A percentile compares a stretch with the other conserved stretches of the same genome.
These are phyloP conservation scores for Azorinus chamasolen DNA, from an alignment of 2,888 invertebrate species.

Conservation along the genomic window DNA sequence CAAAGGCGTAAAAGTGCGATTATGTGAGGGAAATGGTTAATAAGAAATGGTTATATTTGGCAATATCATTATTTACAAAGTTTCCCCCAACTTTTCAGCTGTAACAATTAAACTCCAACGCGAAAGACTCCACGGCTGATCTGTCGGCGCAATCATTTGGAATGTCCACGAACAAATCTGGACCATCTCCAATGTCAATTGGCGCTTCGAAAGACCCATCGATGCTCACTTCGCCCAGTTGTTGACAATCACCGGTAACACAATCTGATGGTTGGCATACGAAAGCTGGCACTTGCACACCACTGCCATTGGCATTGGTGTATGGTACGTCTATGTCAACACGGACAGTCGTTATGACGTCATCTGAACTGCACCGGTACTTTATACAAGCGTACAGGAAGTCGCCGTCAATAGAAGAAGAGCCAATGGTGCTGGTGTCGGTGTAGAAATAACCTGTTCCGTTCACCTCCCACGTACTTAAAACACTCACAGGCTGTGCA, in stretches of 20 bases:
- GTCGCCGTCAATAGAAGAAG: not conserved
- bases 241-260: not conserved
- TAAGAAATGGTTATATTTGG: too few relatives aligned
- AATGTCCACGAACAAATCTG: slow-evolving; percentile 4
- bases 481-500: slow-evolving; percentile 5
- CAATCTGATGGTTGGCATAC: too few relatives aligned
- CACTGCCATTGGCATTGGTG: too few relatives aligned
- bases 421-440: slow-evolving; percentile 1
- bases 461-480: slow-evolving; percentile 21
- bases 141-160: not conserved
- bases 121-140: too few relatives aligned
- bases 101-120: too few relatives aligned
- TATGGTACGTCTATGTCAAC: too few relatives aligned
- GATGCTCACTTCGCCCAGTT: not conserved
- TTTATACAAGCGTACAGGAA: slow-evolving; percentile 22
- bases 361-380: slow-evolving; percentile 28
- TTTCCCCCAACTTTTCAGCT: too few relatives aligned
- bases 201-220: slow-evolving; percentile 10
- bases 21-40: too few relatives aligned
- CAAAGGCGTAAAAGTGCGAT: too few relatives aligned
- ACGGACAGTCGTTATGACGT: slow-evolving; percentile 28
- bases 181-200: not conserved
- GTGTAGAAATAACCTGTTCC: slow-evolving; percentile 20
- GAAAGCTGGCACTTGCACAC: too few relatives aligned
- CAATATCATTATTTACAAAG: too few relatives aligned